phyloP scores from a whole-genome alignment of 1,140 invertebrate genomes.

The Phocides pigmalion region DNA sequence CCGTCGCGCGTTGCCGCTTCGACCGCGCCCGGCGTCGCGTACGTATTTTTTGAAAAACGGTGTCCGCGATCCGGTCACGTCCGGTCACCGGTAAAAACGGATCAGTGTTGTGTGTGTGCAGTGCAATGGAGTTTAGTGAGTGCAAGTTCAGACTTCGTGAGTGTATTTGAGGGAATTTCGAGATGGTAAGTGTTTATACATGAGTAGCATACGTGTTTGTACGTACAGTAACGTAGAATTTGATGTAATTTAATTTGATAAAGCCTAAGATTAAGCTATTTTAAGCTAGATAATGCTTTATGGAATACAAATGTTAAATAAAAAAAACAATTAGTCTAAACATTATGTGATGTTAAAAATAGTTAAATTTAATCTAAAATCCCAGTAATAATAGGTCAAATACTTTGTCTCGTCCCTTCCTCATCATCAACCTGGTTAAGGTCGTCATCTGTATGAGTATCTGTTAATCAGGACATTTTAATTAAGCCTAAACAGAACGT shows the following conservation, averaged over 20 bases:
- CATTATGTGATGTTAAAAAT: no score
- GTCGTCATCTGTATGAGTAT: no score
- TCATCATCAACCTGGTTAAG: no score
- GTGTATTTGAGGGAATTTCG: slow-evolving; percentile 32
- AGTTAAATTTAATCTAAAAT: no score
- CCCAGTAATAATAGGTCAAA: no score
- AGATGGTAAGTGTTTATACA: slow-evolving; percentile 41
- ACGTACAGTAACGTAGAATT: neutral
- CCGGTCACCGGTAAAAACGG: slow-evolving; percentile 25
- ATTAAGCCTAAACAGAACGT: no score
- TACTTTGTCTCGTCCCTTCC: no score
- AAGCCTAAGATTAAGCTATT: no score
- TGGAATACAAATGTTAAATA: no score
- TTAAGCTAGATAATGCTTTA: no score
- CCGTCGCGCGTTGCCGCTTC: slow-evolving; percentile 58
- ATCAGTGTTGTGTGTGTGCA: slow-evolving; percentile 45
- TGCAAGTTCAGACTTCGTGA: slow-evolving; percentile 36
- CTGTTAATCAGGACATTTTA: no score
- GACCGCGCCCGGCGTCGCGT: slow-evolving; percentile 47
- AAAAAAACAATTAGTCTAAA: no score
- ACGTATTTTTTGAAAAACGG: slow-evolving; percentile 26
- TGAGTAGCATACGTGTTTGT: neutral
- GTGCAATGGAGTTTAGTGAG: slow-evolving; percentile 49
- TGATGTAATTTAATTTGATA: neutral
- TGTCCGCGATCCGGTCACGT: slow-evolving; percentile 29